Conservation (phyloP, 2,888 invertebrate genomes). For the Deilephila elpenor region DNA sequence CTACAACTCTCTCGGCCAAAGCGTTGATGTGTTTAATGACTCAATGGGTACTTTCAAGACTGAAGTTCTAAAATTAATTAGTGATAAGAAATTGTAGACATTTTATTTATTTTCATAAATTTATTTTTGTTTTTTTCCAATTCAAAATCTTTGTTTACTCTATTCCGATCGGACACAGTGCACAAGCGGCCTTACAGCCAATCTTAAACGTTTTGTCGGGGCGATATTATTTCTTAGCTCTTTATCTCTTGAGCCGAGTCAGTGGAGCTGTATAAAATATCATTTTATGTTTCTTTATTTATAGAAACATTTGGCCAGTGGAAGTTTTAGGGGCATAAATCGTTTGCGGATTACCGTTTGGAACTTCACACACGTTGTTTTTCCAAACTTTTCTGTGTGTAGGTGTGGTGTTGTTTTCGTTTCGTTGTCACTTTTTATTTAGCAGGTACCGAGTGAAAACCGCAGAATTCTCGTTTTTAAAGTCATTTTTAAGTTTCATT, state of each 20-base stretch:
- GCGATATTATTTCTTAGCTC: conserved; percentile 38
- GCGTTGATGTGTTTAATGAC: no score
- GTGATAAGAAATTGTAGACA: no score
- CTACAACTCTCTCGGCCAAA: no score
- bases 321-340: conserved; percentile 12
- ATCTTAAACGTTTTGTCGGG: conserved; percentile 40
- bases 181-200: conserved; percentile 14
- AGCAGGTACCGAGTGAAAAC: background rate
- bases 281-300: conserved; percentile 22
- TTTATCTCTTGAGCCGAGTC: conserved; percentile 28
- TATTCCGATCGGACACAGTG: background rate
- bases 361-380: conserved; percentile 30
- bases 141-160: background rate
- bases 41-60: no score
- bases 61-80: no score
- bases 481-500: no score
- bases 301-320: conserved; percentile 10
- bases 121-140: no score
- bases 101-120: no score
- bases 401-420: background rate
- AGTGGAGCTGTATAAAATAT: conserved; percentile 16
- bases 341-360: conserved; percentile 18
- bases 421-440: conserved; percentile 1
- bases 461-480: background rate
- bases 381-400: background rate